Evolutionary conservation across 2,888 invertebrate species (phyloP).

Genomic region (Pandemis cinnamomeana): DNA sequence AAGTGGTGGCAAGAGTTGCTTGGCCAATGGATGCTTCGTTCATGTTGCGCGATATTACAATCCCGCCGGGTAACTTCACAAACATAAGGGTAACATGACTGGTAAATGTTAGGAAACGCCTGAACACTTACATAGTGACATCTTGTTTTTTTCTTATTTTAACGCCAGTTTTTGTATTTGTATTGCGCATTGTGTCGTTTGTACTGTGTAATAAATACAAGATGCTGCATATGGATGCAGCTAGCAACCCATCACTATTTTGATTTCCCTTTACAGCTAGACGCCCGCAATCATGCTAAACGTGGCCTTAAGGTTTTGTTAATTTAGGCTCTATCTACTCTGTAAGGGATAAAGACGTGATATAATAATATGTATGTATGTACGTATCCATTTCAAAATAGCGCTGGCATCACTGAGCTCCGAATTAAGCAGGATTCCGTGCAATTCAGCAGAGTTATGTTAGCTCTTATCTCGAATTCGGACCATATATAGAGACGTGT

Average conservation of each 20-base stretch:
- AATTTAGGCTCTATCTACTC: too few species aligned
- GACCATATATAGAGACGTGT: conserved; percentile 66
- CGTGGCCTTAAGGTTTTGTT: too few species aligned
- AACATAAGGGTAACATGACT: neutral
- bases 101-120: neutral
- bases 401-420: neutral
- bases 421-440: conserved; percentile 32
- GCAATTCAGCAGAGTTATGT: conserved; percentile 60
- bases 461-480: conserved; percentile 63
- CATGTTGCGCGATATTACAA: conserved; percentile 54
- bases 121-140: neutral
- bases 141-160: neutral
- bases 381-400: conserved; percentile 6
- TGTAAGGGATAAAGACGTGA: too few species aligned
- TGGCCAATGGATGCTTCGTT: conserved; percentile 57
- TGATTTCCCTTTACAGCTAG: too few species aligned
- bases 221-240: too few species aligned
- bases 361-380: too few species aligned
- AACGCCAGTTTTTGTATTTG: neutral
- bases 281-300: too few species aligned
- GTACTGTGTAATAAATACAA: too few species aligned
- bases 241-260: too few species aligned
- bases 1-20: conserved; percentile 67
- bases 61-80: neutral
- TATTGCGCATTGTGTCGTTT: neutral